Conservation (phyloP, 2,888 invertebrate species). For the Xanthostigma xanthostigma region DNA sequence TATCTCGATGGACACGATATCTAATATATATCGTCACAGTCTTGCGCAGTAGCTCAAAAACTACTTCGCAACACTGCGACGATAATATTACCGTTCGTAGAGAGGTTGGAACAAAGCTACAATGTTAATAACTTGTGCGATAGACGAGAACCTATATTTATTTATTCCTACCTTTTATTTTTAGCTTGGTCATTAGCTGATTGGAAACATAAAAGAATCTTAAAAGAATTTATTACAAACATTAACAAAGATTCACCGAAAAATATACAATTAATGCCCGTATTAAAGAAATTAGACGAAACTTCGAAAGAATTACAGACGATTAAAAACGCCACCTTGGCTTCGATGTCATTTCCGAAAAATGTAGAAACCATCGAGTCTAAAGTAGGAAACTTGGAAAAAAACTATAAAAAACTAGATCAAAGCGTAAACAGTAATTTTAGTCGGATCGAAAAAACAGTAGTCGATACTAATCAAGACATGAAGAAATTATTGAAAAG, state of each 20-base stretch:
- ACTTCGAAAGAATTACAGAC: background rate
- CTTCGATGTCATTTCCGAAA: background rate
- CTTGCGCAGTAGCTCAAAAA: too few relatives aligned
- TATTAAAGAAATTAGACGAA: background rate
- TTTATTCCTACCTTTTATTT: too few relatives aligned
- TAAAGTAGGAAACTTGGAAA: background rate
- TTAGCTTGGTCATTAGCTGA: slow-evolving; percentile 1
- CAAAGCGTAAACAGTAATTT: background rate
- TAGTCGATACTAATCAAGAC: background rate
- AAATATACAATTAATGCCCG: background rate
- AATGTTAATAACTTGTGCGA: too few relatives aligned
- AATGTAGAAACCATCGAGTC: background rate
- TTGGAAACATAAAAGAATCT: slow-evolving; percentile 1
- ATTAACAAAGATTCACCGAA: background rate
- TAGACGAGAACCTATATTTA: background rate
- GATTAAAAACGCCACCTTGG: too few relatives aligned
- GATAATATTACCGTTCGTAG: too few relatives aligned
- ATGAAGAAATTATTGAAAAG: too few relatives aligned
- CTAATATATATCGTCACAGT: too few relatives aligned
- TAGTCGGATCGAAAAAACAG: background rate
- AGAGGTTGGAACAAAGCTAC: too few relatives aligned
- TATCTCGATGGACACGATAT: too few relatives aligned
- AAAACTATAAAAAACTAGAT: background rate
- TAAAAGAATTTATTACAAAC: background rate
- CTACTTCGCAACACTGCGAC: too few relatives aligned